Conservation (phyloP, 2,888 invertebrate genomes). For the Petrolisthes manimaculis region DNA sequence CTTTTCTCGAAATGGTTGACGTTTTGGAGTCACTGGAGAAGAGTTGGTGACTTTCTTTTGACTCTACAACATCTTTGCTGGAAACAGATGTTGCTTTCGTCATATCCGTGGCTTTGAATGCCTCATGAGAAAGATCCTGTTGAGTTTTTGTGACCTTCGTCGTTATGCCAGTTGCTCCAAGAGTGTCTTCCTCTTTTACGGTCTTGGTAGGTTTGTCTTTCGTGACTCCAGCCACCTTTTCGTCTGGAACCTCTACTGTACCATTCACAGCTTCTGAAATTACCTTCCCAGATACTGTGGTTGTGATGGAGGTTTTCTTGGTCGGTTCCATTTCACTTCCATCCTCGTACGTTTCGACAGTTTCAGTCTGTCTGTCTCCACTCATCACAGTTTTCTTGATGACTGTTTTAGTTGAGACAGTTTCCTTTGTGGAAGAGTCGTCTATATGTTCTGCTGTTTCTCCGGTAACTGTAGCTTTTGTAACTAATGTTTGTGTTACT, state of each 20-base stretch:
- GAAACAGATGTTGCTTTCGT: background rate
- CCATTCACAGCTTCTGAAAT: background rate
- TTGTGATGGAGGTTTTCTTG: constrained; percentile 3
- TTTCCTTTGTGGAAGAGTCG: background rate
- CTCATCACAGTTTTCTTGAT: constrained; percentile 20
- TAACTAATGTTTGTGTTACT: background rate
- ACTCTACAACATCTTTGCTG: background rate
- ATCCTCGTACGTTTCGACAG: constrained; percentile 22
- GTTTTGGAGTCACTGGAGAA: constrained; percentile 22
- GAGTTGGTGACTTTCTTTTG: constrained; percentile 22
- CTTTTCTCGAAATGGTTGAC: constrained; percentile 23
- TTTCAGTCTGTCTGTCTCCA: constrained; percentile 13
- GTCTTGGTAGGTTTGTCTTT: background rate
- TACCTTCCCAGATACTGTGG: background rate
- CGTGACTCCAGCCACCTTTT: background rate
- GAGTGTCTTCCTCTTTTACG: background rate
- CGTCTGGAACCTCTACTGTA: background rate
- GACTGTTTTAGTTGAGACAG: constrained; percentile 17
- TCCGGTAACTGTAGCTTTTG: background rate
- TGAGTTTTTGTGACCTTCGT: background rate
- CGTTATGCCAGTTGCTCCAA: background rate
- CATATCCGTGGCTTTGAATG: background rate
- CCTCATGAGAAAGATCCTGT: background rate
- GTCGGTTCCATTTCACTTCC: constrained; percentile 10
- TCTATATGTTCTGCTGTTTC: background rate